These are phyloP conservation scores for Calypte anna DNA, from an alignment of 2,113 vertebrate species.

Conservation along the genomic window DNA sequence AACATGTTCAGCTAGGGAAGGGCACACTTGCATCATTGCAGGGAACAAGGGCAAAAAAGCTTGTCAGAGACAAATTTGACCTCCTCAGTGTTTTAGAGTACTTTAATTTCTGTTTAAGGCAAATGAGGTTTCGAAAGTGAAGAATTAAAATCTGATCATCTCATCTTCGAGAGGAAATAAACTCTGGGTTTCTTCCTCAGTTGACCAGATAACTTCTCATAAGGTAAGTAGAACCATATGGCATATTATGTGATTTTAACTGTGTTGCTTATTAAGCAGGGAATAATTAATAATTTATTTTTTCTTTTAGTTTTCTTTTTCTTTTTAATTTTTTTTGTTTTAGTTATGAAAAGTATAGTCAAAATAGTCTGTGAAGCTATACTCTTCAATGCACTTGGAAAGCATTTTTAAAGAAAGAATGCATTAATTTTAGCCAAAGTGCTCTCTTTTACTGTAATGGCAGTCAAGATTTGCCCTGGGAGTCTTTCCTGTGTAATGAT, in stretches of 20 bases:
- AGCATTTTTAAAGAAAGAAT: not conserved
- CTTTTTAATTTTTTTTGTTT: not conserved
- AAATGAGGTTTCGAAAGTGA: not conserved
- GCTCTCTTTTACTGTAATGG: not conserved
- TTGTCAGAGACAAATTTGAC: not conserved
- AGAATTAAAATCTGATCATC: not conserved
- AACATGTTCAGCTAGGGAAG: not conserved
- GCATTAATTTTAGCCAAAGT: accelerated
- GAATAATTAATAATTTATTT: not conserved
- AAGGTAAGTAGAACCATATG: not conserved
- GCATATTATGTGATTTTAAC: not conserved
- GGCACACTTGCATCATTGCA: not conserved
- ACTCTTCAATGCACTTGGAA: not conserved
- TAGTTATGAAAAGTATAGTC: not conserved
- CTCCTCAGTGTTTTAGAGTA: not conserved
- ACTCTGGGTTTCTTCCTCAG: not conserved
- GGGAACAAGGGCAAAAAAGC: not conserved
- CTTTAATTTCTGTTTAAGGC: not conserved
- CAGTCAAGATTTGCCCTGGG: not conserved
- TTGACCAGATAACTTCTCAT: not conserved
- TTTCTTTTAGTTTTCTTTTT: not conserved
- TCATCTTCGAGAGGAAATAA: not conserved
- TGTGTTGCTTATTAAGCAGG: not conserved
- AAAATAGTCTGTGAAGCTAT: not conserved
- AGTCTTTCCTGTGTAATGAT: not conserved